These are phyloP conservation scores for Calycopis cecrops DNA, from an alignment of 1,140 invertebrate genomes.

Conservation along the genomic window DNA sequence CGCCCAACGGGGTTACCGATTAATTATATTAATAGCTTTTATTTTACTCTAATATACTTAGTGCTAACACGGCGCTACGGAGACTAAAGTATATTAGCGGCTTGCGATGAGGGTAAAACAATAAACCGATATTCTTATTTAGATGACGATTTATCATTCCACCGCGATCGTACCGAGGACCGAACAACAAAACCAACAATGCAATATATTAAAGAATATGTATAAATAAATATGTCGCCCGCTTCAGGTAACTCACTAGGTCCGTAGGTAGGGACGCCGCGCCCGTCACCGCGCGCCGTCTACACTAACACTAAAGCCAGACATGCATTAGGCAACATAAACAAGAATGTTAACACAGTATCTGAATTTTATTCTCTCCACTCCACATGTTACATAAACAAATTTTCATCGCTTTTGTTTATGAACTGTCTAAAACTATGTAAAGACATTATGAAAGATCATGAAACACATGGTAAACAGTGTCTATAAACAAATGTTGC, in stretches of 20 bases:
- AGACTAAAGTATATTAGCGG: constrained; percentile 38
- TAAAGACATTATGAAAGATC: too few species aligned
- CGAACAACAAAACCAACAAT: constrained; percentile 60
- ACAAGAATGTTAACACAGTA: too few species aligned
- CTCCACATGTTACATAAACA: too few species aligned
- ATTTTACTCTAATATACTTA: constrained; percentile 44
- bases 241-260: constrained; percentile 70
- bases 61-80: constrained; percentile 47
- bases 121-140: constrained; percentile 27
- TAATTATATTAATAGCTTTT: constrained; percentile 69
- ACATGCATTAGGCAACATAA: too few species aligned
- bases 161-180: constrained; percentile 24
- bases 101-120: constrained; percentile 14
- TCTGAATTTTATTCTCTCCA: too few species aligned
- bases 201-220: constrained; percentile 61
- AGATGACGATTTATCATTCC: constrained; percentile 22
- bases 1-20: constrained; percentile 71
- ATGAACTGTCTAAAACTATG: too few species aligned
- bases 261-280: constrained; percentile 39
- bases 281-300: constrained; percentile 44
- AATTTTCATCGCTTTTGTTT: too few species aligned
- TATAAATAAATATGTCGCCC: constrained; percentile 68
- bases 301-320: too few species aligned
- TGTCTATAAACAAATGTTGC: too few species aligned
- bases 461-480: too few species aligned